Conservation (phyloP, 2,797 vertebrate species). For the Takifugu ocellatus region DNA sequence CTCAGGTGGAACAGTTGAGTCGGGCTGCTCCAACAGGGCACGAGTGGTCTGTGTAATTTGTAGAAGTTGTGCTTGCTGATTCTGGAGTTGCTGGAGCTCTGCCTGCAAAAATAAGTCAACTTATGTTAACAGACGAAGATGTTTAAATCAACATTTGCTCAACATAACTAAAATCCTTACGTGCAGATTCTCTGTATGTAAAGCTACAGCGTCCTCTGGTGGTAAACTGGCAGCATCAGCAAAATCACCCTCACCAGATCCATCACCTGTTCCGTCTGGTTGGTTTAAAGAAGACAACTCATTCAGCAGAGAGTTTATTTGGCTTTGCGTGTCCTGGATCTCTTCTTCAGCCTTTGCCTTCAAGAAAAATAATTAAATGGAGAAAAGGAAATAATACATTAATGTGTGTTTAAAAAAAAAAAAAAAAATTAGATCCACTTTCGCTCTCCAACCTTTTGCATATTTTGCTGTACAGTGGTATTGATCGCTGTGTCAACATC, state of each 20-base stretch:
- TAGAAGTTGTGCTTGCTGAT: constrained; percentile 88
- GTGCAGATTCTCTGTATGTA: constrained; percentile 84
- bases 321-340: constrained; percentile 84
- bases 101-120: constrained; percentile 65
- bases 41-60: constrained; percentile 84
- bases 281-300: constrained; percentile 58
- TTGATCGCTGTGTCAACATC: constrained; percentile 83
- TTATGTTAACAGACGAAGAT: background rate
- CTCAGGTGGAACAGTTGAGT: constrained; percentile 78
- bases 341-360: constrained; percentile 91
- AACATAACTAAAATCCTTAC: constrained; percentile 63
- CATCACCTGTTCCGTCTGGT: constrained; percentile 18
- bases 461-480: constrained; percentile 87
- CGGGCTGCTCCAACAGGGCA: constrained; percentile 85
- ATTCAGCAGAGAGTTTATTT: constrained; percentile 83
- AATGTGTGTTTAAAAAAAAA: no score
- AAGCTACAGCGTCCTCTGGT: constrained; percentile 73
- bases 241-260: constrained; percentile 1
- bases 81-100: constrained; percentile 86
- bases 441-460: constrained; percentile 81
- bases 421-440: background rate
- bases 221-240: constrained; percentile 31
- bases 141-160: background rate
- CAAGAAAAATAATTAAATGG: background rate
- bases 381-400: no score